phyloP scores from a whole-genome alignment of 1,140 invertebrate species.

The Drosophila mayri region DNA sequence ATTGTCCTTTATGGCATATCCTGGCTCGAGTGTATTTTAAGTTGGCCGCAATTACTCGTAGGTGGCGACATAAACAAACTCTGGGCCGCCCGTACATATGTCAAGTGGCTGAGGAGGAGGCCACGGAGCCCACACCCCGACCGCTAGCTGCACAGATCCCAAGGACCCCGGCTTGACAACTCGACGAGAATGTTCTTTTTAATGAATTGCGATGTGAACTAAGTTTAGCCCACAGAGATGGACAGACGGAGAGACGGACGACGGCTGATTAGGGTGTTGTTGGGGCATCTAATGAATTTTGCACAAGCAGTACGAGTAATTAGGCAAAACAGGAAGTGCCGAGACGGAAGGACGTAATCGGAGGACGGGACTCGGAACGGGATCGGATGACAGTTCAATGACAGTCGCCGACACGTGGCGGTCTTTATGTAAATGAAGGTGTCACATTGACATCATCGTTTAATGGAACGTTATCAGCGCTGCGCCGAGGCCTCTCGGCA shows the following conservation, averaged over 20 bases:
- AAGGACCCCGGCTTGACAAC: conserved; percentile 32
- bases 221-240: conserved; percentile 51
- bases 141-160: conserved; percentile 28
- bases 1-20: conserved; percentile 36
- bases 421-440: conserved; percentile 58
- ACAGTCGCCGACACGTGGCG: conserved; percentile 43
- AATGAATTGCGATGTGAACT: conserved; percentile 64
- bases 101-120: conserved; percentile 17
- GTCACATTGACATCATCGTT: conserved; percentile 60
- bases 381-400: conserved; percentile 58
- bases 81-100: conserved; percentile 11
- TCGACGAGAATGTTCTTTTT: conserved; percentile 63
- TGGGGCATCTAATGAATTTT: conserved; percentile 63
- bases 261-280: conserved; percentile 40
- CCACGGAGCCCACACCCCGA: conserved; percentile 21
- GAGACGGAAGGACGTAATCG: conserved; percentile 19
- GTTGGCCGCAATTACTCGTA: conserved; percentile 65
- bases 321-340: conserved; percentile 46
- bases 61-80: conserved; percentile 52
- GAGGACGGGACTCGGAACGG: conserved; percentile 20
- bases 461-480: conserved; percentile 43
- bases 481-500: conserved; percentile 4
- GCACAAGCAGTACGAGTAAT: conserved; percentile 40
- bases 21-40: conserved; percentile 60
- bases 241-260: conserved; percentile 15